These are phyloP conservation scores for Nyleta sp. DNA, from an alignment of 2,888 invertebrate species.

Conservation along the genomic window DNA sequence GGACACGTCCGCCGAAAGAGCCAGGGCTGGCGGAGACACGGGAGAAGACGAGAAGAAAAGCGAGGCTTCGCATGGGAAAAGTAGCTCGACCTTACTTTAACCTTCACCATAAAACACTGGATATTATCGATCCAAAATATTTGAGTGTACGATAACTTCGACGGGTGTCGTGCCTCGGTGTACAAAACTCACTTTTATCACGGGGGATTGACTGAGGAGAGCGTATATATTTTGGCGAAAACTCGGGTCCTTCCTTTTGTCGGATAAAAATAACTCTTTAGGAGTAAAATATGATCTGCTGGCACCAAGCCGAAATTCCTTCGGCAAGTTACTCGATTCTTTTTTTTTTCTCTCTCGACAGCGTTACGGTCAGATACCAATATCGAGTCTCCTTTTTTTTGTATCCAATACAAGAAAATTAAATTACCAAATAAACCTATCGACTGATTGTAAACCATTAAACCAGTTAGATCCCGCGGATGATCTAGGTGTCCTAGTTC, in stretches of 20 bases:
- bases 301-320: background rate
- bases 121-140: constrained; percentile 76
- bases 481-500: too few species aligned
- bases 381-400: too few species aligned
- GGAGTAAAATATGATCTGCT: constrained; percentile 14
- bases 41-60: constrained; percentile 71
- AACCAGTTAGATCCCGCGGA: too few species aligned
- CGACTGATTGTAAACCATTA: too few species aligned
- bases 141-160: constrained; percentile 66
- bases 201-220: constrained; percentile 33
- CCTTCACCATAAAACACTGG: constrained; percentile 75
- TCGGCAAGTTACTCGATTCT: background rate
- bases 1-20: constrained; percentile 61
- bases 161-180: constrained; percentile 47
- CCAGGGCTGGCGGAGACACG: constrained; percentile 66
- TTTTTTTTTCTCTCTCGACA: too few species aligned
- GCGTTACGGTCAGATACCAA: background rate
- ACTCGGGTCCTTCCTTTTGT: constrained; percentile 31
- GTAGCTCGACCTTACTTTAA: constrained; percentile 75
- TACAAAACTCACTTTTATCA: constrained; percentile 51
- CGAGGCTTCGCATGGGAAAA: constrained; percentile 71
- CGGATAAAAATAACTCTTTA: constrained; percentile 48
- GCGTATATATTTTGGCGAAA: constrained; percentile 35
- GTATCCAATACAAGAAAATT: too few species aligned
- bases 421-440: too few species aligned